Evolutionary conservation across 2,888 invertebrate genomes (phyloP), one percentile per base, ranked within the genome.

Genomic region (Coenonympha arcania): DNA sequence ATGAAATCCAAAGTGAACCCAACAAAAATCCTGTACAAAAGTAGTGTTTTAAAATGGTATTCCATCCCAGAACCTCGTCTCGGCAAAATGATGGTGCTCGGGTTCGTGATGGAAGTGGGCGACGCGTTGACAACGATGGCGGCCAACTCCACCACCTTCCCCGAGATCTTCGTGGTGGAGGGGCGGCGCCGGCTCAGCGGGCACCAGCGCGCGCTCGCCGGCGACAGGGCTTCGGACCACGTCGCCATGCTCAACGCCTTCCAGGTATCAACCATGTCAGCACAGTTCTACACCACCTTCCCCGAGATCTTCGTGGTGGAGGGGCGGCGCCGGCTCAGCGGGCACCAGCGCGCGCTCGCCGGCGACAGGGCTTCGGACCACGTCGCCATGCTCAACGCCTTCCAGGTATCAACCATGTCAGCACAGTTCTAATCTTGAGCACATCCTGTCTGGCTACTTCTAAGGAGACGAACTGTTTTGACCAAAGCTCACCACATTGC

Each of bases 71-170:
- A 99, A 68, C 99, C 99, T 0, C 90, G 96, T 1, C 88, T 99
- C 4, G 99, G 99, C 13, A 98, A 98, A 85, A 98, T 98, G 95
- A 92, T 98, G 89, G 93, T 99, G 24, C 87, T 98, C 6, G 96
- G 96, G n/a, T 92, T 94, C 59, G 92, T 97, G 48, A 92, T 99
- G 65, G 92, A 93, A 58, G 92, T 94, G 55, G 97, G 96, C 0
- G 98, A 98, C 73, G 93, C 98, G 0, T 86, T 98, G 42, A 93
- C 95, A 6, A 95, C 95, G 0, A 95, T 98, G 89, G 97, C 98
- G 0, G 97, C 99, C 9, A 96, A 96, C 76, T 94, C 95, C 4
- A 95, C 97, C 30, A 97, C 97, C 0, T 96, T 97, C 77, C 96
- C 96, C 0, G 97, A 99, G 79, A 95, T 98, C 3, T 99, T 98